phyloP scores from a whole-genome alignment of 2,888 invertebrate genomes.

The Theretra japonica region DNA sequence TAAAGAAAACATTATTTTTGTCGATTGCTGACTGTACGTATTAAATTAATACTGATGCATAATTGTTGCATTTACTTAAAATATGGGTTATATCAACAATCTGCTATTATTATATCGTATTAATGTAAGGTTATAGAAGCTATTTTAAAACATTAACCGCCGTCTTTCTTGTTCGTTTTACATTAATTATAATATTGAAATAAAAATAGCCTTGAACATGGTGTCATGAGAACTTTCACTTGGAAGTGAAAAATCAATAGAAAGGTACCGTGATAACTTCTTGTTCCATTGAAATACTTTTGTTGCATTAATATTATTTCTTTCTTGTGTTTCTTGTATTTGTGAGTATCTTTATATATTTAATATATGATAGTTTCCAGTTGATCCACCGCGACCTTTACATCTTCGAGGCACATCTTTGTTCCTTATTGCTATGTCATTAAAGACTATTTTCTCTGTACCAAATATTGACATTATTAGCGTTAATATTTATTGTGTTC shows the following conservation, averaged over 20 bases:
- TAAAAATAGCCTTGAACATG: neutral
- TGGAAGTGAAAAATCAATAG: constrained; percentile 12
- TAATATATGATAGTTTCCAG: neutral
- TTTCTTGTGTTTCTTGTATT: neutral
- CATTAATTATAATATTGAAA: constrained; percentile 4
- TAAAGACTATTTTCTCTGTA: neutral
- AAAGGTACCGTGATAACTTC: neutral
- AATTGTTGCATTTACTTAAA: constrained; percentile 22
- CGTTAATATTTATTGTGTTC: neutral
- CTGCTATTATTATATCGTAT: neutral
- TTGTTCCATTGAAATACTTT: constrained; percentile 19
- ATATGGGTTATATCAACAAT: constrained; percentile 18
- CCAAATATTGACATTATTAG: neutral
- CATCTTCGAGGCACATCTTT: neutral
- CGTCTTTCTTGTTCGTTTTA: neutral
- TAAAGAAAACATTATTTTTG: neutral
- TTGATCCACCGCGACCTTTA: neutral
- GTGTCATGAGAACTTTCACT: constrained; percentile 4
- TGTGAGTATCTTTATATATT: neutral
- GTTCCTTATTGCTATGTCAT: neutral
- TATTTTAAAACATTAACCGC: neutral
- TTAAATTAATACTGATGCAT: constrained; percentile 27
- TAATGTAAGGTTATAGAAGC: neutral
- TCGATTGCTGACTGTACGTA: constrained; percentile 2
- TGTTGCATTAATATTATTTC: neutral